These are phyloP conservation scores for Callithrix jacchus DNA, from an alignment of 2,113 vertebrate genomes.

Conservation along the genomic window DNA sequence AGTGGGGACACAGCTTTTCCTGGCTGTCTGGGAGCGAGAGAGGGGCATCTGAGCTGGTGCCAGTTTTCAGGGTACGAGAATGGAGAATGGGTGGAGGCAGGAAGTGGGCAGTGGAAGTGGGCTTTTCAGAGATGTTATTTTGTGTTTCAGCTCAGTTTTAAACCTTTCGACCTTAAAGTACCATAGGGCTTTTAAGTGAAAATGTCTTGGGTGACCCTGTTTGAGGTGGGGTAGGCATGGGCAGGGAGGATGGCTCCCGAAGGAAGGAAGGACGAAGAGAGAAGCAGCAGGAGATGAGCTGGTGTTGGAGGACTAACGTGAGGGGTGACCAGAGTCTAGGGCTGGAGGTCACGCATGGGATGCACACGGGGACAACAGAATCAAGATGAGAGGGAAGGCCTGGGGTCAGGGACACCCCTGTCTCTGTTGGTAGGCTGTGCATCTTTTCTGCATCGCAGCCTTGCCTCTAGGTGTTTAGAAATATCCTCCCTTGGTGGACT, in stretches of 20 bases:
- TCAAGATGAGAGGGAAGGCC: too few relatives aligned
- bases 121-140: background rate
- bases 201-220: too few relatives aligned
- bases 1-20: background rate
- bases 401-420: background rate
- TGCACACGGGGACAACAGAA: fast-evolving
- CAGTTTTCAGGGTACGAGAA: background rate
- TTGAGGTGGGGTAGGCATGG: background rate
- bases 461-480: background rate
- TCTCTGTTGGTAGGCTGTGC: fast-evolving
- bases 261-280: background rate
- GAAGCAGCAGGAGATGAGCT: background rate
- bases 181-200: background rate
- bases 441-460: background rate
- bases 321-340: background rate
- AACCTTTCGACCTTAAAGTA: background rate
- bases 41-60: background rate
- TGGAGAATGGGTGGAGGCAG: background rate
- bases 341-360: background rate
- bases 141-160: background rate
- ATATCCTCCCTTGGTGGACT: too few relatives aligned
- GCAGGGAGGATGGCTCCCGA: background rate
- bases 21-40: background rate
- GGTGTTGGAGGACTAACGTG: fast-evolving
- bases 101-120: background rate